Evolutionary conservation across 2,888 invertebrate species (phyloP), one percentile per base, ranked within the genome.

Genomic region (Caenorhabditis sinica): DNA sequence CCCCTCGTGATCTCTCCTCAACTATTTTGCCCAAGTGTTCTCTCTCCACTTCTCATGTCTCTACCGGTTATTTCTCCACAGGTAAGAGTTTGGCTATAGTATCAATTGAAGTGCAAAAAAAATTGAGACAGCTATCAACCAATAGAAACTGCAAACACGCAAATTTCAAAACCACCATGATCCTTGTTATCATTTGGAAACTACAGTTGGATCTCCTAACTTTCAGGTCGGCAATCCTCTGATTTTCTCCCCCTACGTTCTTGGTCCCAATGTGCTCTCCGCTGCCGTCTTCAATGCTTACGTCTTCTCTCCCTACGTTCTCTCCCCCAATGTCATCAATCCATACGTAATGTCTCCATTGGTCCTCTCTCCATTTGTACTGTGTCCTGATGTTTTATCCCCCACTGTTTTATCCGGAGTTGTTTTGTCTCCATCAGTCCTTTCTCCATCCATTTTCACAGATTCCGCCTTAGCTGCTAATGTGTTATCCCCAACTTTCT

Each of bases 291-390:
- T 89, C 87, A 89, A 90, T 73, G 88, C 89, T 2, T 90, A 90
- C 87, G 86, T 90, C 75, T 85, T 90, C 76, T 89, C 90, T 25
- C 90, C 90, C 0, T 89, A 89, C 77, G 85, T 87, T 25, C 68
- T 90, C 28, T 88, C 89, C 0, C 90, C 89, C 2, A 90, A 89
- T 71, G 87, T 90, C 49, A 85, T 91, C 77, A 91, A 91, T 66
- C 91, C 91, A 6, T 91, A 91, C 79, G 89, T 90, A 4, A 72
- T 91, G 30, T 89, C 89, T n/a, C 87, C 87, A 4, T 74, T 87
- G 49, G 82, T 87, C 49, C 80, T 87, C 2, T 84, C 83, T 15
- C 87, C 87, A 25, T 87, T 82, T 77, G 88, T 89, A 43, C 79
- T 89, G 9, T 88, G 87, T 49, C 89, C 89, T 2, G 89, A 89